These are phyloP conservation scores for Mechanitis messenoides DNA, from an alignment of 2,888 invertebrate genomes.

Conservation along the genomic window DNA sequence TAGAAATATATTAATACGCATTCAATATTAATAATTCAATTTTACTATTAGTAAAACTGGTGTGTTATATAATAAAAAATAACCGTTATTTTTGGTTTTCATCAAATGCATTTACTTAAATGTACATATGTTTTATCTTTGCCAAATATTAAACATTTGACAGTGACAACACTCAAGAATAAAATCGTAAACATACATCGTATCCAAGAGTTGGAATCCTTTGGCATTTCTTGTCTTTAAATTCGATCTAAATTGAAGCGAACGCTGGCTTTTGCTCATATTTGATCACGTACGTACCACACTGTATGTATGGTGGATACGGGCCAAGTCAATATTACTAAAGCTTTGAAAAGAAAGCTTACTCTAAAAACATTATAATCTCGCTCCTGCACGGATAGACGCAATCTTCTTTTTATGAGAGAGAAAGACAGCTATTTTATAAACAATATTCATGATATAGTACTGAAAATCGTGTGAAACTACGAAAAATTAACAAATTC, in stretches of 20 bases:
- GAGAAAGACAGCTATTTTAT: not conserved
- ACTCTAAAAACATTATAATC: conserved; percentile 12
- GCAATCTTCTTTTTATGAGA: not conserved
- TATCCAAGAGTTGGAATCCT: conserved; percentile 3
- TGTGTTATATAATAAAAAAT: no score
- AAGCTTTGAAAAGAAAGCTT: conserved; percentile 33
- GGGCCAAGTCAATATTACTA: conserved; percentile 31
- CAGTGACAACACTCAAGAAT: not conserved
- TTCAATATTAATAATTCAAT: no score
- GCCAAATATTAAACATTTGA: not conserved
- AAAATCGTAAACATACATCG: not conserved
- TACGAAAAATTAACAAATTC: no score
- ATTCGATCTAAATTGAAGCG: conserved; percentile 17
- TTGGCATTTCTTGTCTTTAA: conserved; percentile 8
- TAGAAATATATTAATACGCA: no score
- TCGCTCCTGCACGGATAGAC: conserved; percentile 1
- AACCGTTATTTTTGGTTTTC: no score
- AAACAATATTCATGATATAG: no score
- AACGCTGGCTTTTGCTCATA: conserved; percentile 26
- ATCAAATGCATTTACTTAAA: not conserved
- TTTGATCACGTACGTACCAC: conserved; percentile 30
- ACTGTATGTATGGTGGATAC: conserved; percentile 32
- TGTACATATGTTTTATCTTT: not conserved
- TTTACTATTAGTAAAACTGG: no score
- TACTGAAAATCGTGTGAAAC: no score